Conservation (phyloP, 2,113 vertebrate species). For the Falcunculus frontatus region DNA sequence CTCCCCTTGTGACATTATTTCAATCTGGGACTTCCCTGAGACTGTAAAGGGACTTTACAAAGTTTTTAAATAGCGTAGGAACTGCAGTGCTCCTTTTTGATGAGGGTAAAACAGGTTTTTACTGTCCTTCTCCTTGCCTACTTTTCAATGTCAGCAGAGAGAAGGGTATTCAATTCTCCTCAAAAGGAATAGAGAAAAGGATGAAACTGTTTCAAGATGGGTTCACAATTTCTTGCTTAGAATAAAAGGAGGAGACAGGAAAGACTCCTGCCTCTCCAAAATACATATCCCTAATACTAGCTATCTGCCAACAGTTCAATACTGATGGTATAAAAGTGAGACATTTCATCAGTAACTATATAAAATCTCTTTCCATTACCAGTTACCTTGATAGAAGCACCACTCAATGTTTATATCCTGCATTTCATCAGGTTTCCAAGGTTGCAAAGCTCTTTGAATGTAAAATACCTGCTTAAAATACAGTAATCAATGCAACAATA, state of each 20-base stretch:
- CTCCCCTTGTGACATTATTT: not conserved
- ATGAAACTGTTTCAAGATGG: not conserved
- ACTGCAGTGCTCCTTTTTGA: not conserved
- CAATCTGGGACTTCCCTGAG: not conserved
- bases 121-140: not conserved
- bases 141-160: not conserved
- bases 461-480: constrained; percentile 8
- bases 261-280: not conserved
- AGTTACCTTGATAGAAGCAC: not conserved
- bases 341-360: not conserved
- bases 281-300: not conserved
- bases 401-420: not conserved
- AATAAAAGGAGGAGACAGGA: not conserved
- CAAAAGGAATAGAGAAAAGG: not conserved
- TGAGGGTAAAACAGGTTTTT: not conserved
- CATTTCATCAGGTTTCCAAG: constrained; percentile 13
- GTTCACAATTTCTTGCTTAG: not conserved
- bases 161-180: not conserved
- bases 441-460: not conserved
- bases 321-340: not conserved
- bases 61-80: not conserved
- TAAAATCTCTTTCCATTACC: not conserved
- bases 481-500: not conserved
- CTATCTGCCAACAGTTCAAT: not conserved
- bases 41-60: not conserved